Conservation (phyloP, 1,140 invertebrate genomes). For the Drosophila orosa region DNA sequence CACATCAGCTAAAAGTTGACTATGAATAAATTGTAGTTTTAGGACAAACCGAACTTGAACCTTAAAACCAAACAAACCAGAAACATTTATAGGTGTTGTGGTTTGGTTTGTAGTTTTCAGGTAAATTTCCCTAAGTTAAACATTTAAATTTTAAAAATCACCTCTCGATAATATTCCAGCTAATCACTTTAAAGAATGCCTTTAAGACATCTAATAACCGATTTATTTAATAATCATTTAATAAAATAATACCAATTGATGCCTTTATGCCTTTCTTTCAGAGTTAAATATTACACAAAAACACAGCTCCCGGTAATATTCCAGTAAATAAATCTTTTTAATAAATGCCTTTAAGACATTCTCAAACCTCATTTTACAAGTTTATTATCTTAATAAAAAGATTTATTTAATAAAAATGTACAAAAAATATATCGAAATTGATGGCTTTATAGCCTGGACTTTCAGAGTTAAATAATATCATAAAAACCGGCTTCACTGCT, state of each 20-base stretch:
- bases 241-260: no score
- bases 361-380: no score
- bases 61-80: background rate
- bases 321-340: background rate
- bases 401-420: background rate
- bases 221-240: no score
- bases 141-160: background rate
- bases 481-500: slow-evolving; percentile 5
- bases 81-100: no score
- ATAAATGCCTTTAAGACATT: background rate
- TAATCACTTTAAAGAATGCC: no score
- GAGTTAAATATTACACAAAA: background rate
- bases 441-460: background rate
- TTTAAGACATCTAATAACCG: no score
- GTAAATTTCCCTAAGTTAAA: background rate
- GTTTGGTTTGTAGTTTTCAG: background rate
- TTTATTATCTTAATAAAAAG: background rate
- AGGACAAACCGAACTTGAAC: background rate
- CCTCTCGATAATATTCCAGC: background rate
- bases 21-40: slow-evolving; percentile 2
- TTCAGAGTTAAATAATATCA: background rate
- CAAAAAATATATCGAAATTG: background rate
- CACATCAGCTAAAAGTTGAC: slow-evolving; percentile 11
- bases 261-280: no score
- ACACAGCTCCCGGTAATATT: background rate